These are phyloP conservation scores for Falco peregrinus DNA, from an alignment of 2,797 vertebrate species.

Conservation along the genomic window DNA sequence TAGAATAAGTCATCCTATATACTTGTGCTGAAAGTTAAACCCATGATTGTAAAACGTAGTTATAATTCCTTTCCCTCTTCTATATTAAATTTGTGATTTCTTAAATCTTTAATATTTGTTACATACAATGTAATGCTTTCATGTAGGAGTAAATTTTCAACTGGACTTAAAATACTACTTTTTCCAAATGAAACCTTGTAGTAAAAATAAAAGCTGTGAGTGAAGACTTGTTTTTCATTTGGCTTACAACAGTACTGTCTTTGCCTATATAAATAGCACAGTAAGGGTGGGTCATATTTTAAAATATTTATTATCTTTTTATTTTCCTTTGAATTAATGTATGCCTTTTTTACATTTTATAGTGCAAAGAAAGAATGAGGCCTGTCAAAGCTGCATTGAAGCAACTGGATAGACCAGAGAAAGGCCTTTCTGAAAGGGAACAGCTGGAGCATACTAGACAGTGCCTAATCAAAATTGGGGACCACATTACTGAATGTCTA, in stretches of 20 bases:
- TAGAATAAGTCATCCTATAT: not conserved
- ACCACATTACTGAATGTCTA: slow-evolving; percentile 97
- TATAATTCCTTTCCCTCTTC: not conserved
- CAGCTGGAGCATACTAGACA: slow-evolving; percentile 96
- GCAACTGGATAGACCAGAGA: slow-evolving; percentile 95
- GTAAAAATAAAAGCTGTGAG: not conserved
- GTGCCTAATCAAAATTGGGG: slow-evolving; percentile 96
- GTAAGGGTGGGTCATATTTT: not conserved
- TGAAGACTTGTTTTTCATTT: slow-evolving; percentile 6
- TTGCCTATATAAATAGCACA: not conserved
- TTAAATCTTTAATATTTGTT: slow-evolving; percentile 2
- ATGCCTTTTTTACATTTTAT: slow-evolving; percentile 37
- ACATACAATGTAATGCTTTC: slow-evolving; percentile 36
- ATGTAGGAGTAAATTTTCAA: slow-evolving; percentile 15
- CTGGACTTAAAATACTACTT: slow-evolving; percentile 1
- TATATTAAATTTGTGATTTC: not conserved
- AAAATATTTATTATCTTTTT: not conserved
- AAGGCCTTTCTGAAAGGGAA: slow-evolving; percentile 95
- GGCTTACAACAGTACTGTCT: not conserved
- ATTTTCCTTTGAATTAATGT: slow-evolving; percentile 19
- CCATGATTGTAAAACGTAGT: not conserved
- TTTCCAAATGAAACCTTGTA: slow-evolving; percentile 23
- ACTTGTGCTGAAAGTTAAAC: slow-evolving; percentile 6
- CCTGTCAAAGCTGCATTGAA: slow-evolving; percentile 96
- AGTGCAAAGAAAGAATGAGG: slow-evolving; percentile 98